Conservation (phyloP, 2,797 vertebrate genomes). For the Thalassophryne amazonica region DNA sequence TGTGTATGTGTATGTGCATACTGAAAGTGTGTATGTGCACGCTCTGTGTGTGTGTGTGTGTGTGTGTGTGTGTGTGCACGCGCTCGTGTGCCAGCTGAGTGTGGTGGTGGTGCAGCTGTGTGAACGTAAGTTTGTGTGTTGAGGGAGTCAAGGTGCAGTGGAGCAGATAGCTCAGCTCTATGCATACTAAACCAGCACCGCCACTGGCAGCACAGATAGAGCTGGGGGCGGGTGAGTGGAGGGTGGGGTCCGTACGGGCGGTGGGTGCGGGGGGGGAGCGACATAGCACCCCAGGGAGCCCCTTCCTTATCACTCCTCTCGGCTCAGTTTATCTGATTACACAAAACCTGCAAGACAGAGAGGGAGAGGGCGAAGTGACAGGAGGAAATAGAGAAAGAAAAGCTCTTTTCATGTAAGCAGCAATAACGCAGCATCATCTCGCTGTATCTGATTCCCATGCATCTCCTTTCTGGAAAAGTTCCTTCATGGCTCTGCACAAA, state of each 20-base stretch:
- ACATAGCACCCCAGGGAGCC: slow-evolving; percentile 64
- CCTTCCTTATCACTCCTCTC: slow-evolving; percentile 66
- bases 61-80: slow-evolving; percentile 11
- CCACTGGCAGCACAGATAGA: slow-evolving; percentile 89
- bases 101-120: no score
- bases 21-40: slow-evolving; percentile 16
- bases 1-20: slow-evolving; percentile 4
- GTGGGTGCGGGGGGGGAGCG: slow-evolving; percentile 28
- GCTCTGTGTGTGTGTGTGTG: slow-evolving; percentile 9
- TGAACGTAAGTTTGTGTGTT: slow-evolving; percentile 9
- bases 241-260: slow-evolving; percentile 1
- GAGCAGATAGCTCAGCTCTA: slow-evolving; percentile 99
- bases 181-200: slow-evolving; percentile 91
- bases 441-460: no score
- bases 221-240: slow-evolving; percentile 78
- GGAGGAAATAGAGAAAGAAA: slow-evolving; percentile 3
- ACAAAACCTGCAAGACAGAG: slow-evolving; percentile 48
- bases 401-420: no score
- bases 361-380: slow-evolving; percentile 21
- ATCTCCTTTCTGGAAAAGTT: no score
- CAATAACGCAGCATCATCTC: no score
- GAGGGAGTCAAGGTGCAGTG: slow-evolving; percentile 97
- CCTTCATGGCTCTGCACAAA: no score
- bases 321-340: slow-evolving; percentile 68
- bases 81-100: no score